Percentiles rank a stretch among this genome's conserved stretches.
Conservation (phyloP, 2,888 invertebrate genomes). For the Drosophila sordidula region DNA sequence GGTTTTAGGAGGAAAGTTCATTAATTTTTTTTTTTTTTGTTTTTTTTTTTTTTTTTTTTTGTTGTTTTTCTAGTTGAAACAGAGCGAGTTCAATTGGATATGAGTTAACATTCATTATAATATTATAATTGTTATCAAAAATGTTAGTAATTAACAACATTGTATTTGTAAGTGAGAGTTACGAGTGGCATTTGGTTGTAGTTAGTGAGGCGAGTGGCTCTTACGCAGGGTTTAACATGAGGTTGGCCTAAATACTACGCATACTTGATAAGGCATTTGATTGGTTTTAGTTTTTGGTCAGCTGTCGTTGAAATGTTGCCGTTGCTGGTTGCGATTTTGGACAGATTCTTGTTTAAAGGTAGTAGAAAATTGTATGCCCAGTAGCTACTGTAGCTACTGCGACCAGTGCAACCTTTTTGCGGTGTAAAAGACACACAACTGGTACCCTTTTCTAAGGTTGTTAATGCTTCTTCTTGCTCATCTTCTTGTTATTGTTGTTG, state of each 20-base stretch:
- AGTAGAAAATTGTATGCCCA: conserved; percentile 82
- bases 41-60: conserved; percentile 6
- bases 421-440: conserved; percentile 82
- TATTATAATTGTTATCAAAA: conserved; percentile 23
- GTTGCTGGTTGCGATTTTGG: conserved; percentile 74
- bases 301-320: conserved; percentile 19
- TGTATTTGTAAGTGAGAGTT: conserved; percentile 68
- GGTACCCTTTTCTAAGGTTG: conserved; percentile 31
- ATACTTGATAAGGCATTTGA: conserved; percentile 53
- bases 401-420: conserved; percentile 81
- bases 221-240: conserved; percentile 53
- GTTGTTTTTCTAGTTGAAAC: conserved; percentile 56
- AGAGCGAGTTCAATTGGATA: conserved; percentile 84
- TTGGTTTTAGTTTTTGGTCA: conserved; percentile 12
- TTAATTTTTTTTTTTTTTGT: conserved; percentile 1
- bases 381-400: conserved; percentile 71
- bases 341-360: conserved; percentile 85
- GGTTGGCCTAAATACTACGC: conserved; percentile 52
- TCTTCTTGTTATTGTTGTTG: conserved; percentile 24
- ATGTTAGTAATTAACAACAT: conserved; percentile 29
- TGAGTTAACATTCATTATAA: conserved; percentile 60
- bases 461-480: not conserved
- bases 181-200: conserved; percentile 71
- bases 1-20: conserved; percentile 29
- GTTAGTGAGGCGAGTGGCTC: conserved; percentile 70